A percentile compares a stretch with the other conserved stretches of the same genome.
phyloP scores from a whole-genome alignment of 2,113 vertebrate genomes.

The Arizona elegans region DNA sequence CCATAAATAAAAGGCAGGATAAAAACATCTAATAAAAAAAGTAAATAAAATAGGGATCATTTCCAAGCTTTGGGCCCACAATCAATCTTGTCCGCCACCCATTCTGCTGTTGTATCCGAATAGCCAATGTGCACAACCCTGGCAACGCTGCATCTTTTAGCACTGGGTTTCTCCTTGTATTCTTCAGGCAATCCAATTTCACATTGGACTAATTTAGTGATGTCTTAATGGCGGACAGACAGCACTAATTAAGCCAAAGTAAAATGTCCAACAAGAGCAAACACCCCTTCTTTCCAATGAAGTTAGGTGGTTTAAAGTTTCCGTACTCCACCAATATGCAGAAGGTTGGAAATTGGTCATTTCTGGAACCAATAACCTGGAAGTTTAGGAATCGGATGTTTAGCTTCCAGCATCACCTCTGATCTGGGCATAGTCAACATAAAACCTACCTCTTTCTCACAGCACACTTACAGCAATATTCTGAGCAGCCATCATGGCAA shows the following conservation, averaged over 20 bases:
- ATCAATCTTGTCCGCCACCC: background rate
- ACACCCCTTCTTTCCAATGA: background rate
- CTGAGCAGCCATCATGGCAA: background rate
- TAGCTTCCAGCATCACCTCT: background rate
- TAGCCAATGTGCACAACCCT: background rate
- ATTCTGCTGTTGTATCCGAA: background rate
- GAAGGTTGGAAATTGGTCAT: background rate
- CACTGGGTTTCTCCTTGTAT: background rate
- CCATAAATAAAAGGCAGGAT: background rate
- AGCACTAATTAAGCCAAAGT: background rate
- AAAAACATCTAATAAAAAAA: background rate
- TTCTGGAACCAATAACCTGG: background rate
- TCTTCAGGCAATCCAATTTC: background rate
- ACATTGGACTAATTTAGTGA: background rate
- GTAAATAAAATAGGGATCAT: background rate
- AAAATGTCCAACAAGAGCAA: background rate
- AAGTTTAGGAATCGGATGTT: background rate
- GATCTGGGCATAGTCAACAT: background rate
- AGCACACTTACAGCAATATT: background rate
- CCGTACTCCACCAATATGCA: background rate
- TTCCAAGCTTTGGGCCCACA: background rate
- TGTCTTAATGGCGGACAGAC: background rate
- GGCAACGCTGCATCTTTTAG: background rate
- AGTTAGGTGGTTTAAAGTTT: background rate
- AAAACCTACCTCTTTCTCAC: background rate